Evolutionary conservation across 2,888 invertebrate genomes (phyloP).

Genomic region (Pycnomerus fuliginosus): DNA sequence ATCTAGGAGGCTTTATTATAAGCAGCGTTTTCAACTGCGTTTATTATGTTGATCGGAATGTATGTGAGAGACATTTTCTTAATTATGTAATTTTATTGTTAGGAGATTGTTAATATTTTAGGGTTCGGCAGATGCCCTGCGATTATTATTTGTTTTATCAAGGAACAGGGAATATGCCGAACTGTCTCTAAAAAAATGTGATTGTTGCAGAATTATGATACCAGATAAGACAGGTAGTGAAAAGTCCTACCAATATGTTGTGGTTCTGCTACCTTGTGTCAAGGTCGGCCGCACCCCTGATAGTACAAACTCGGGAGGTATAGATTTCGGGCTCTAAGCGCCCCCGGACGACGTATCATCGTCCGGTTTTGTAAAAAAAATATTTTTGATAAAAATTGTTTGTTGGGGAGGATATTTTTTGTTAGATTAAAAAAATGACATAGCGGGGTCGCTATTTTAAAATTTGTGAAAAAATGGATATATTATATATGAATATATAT

Average conservation of each 20-base stretch:
- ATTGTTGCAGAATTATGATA: conserved; percentile 46
- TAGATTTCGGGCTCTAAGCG: conserved; percentile 40
- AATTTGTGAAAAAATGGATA: conserved; percentile 56
- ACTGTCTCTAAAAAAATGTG: conserved; percentile 25
- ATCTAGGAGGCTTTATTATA: no score
- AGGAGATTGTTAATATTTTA: conserved; percentile 52
- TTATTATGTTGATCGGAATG: no score
- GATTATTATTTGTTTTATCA: conserved; percentile 37
- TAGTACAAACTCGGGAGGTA: conserved; percentile 55
- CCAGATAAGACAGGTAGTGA: conserved; percentile 44
- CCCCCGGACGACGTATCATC: conserved; percentile 28
- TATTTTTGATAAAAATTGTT: conserved; percentile 68
- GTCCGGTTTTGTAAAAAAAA: conserved; percentile 54
- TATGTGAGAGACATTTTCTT: conserved; percentile 45
- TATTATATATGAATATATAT: conserved; percentile 50
- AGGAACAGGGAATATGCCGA: not conserved
- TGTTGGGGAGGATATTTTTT: conserved; percentile 60
- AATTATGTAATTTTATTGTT: conserved; percentile 51
- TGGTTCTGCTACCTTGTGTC: conserved; percentile 48
- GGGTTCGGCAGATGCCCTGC: conserved; percentile 18
- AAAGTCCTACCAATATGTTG: conserved; percentile 33
- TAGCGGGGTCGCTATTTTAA: conserved; percentile 53
- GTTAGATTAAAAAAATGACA: conserved; percentile 51
- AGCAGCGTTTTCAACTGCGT: no score
- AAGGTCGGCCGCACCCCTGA: conserved; percentile 49